A percentile compares a stretch with the other conserved stretches of the same genome.
Conservation (phyloP, 2,113 vertebrate genomes). For the Trematomus loennbergii region DNA sequence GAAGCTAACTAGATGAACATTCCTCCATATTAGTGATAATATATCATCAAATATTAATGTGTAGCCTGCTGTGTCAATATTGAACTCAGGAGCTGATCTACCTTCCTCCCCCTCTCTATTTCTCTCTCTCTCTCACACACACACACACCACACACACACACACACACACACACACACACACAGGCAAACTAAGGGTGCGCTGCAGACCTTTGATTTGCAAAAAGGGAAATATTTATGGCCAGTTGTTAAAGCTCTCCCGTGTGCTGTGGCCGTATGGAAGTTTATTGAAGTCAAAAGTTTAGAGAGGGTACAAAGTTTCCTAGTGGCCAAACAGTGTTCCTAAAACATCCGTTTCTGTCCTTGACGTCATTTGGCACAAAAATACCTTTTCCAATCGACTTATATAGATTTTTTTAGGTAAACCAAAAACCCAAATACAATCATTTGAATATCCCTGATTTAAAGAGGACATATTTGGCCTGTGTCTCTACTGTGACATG, state of each 20-base stretch:
- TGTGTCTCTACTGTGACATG: no score
- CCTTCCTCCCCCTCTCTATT: no score
- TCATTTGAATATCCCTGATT: no score
- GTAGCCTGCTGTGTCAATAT: conserved; percentile 67
- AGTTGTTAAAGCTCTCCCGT: conserved; percentile 52
- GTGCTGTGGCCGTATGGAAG: background rate
- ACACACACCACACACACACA: conserved; percentile 14
- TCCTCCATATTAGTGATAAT: conserved; percentile 66
- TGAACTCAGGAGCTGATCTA: conserved; percentile 34
- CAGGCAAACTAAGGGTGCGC: conserved; percentile 15
- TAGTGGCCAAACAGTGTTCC: no score
- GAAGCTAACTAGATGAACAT: conserved; percentile 43
- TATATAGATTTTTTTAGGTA: no score
- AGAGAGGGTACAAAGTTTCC: no score
- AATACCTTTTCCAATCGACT: no score
- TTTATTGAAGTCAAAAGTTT: background rate
- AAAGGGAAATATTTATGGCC: conserved; percentile 73
- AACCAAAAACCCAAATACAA: no score
- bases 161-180: conserved; percentile 10
- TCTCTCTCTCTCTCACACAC: background rate
- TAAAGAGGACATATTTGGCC: background rate
- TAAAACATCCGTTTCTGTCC: no score
- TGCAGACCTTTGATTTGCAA: conserved; percentile 70
- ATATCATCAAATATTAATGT: conserved; percentile 66
- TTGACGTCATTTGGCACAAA: no score